phyloP scores from a whole-genome alignment of 2,888 invertebrate genomes.

The Drosophila prolongata region DNA sequence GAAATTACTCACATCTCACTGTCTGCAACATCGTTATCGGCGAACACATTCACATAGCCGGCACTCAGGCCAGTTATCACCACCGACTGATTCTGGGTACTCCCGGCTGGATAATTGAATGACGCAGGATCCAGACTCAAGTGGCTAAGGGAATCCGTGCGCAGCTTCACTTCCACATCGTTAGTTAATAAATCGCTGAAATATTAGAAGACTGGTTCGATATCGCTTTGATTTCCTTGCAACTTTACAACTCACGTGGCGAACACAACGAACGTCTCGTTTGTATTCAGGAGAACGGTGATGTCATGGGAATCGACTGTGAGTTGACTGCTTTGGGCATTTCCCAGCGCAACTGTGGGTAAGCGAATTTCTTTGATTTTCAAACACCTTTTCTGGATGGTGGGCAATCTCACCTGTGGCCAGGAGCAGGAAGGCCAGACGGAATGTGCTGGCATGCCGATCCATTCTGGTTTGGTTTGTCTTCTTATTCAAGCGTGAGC shows the following conservation, averaged over 20 bases:
- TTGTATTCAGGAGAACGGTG: conserved; percentile 86
- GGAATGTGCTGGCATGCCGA: conserved; percentile 1
- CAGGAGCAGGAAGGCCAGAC: conserved; percentile 3
- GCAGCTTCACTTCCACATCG: conserved; percentile 85
- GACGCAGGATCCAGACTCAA: conserved; percentile 86
- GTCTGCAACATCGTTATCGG: conserved; percentile 86
- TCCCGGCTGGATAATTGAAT: conserved; percentile 65
- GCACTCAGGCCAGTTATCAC: conserved; percentile 87
- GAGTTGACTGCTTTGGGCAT: conserved; percentile 71
- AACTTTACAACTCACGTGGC: conserved; percentile 86
- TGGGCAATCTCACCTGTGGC: conserved; percentile 18
- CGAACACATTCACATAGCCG: conserved; percentile 88
- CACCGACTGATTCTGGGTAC: conserved; percentile 85
- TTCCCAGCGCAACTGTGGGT: conserved; percentile 30
- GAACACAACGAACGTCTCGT: conserved; percentile 86
- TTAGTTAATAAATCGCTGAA: conserved; percentile 63
- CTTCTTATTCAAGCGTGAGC: conserved; percentile 7
- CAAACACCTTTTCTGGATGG: neutral
- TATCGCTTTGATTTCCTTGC: neutral
- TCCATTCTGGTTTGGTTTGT: conserved; percentile 14
- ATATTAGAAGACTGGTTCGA: neutral
- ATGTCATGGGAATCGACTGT: conserved; percentile 87
- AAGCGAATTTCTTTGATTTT: conserved; percentile 1
- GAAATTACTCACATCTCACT: conserved; percentile 64
- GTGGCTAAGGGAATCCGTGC: conserved; percentile 88